phyloP scores from a whole-genome alignment of 2,888 invertebrate species.

The Hoplodrina blanda region DNA sequence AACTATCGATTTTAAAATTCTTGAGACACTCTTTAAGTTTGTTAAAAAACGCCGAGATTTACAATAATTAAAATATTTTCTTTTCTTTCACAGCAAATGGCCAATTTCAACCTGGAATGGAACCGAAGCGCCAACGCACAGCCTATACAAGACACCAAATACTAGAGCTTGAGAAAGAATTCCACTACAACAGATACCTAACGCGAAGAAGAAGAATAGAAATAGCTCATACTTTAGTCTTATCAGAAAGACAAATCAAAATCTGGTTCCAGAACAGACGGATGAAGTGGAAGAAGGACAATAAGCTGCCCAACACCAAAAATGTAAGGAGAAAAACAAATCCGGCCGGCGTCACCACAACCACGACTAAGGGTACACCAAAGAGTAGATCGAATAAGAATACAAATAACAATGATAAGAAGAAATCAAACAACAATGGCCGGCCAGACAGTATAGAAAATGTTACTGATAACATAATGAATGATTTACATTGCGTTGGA shows the following conservation, averaged over 20 bases:
- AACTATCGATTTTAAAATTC: neutral
- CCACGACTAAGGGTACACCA: slow-evolving; percentile 91
- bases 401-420: slow-evolving; percentile 89
- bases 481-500: slow-evolving; percentile 91
- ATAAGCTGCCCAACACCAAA: slow-evolving; percentile 96
- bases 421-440: slow-evolving; percentile 88
- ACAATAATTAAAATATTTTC: slow-evolving; percentile 6
- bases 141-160: slow-evolving; percentile 99
- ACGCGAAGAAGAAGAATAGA: slow-evolving; percentile 98
- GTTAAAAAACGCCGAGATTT: neutral
- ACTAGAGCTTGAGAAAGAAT: slow-evolving; percentile 99
- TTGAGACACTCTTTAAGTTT: neutral
- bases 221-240: slow-evolving; percentile 98
- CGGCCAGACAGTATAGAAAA: slow-evolving; percentile 92
- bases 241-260: slow-evolving; percentile 97
- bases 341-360: slow-evolving; percentile 93
- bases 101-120: slow-evolving; percentile 97
- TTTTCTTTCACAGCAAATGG: slow-evolving; percentile 94
- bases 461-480: slow-evolving; percentile 91
- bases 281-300: slow-evolving; percentile 95
- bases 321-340: slow-evolving; percentile 94
- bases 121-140: slow-evolving; percentile 98
- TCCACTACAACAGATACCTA: slow-evolving; percentile 99
- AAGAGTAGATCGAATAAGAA: slow-evolving; percentile 92
- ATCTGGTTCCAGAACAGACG: slow-evolving; percentile 97